These are phyloP conservation scores for Ectemnius cavifrons DNA, from an alignment of 2,888 invertebrate genomes.

Conservation along the genomic window DNA sequence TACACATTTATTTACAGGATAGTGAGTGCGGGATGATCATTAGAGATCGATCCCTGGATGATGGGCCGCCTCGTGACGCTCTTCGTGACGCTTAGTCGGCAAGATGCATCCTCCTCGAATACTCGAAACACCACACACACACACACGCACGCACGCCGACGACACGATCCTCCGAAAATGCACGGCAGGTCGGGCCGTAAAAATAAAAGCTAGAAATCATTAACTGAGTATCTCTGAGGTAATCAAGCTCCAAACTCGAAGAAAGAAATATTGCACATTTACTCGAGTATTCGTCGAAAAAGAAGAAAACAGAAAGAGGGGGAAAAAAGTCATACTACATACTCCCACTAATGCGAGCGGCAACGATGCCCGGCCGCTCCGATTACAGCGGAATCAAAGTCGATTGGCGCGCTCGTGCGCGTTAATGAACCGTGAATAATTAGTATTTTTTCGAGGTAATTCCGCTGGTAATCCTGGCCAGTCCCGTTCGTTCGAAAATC, in stretches of 20 bases:
- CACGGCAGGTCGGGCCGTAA: conserved; percentile 16
- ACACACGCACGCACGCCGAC: neutral
- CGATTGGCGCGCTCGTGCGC: no score
- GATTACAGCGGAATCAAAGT: no score
- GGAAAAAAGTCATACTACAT: no score
- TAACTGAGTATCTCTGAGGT: no score
- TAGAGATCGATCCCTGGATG: no score
- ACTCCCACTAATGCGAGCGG: no score
- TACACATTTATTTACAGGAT: conserved; percentile 77
- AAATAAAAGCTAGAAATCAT: no score
- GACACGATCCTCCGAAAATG: conserved; percentile 29
- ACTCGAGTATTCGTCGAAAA: conserved; percentile 41
- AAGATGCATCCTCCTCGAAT: neutral
- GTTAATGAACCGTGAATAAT: conserved; percentile 19
- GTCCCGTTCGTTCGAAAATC: conserved; percentile 36
- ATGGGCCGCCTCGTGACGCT: conserved; percentile 13
- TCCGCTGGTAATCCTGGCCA: conserved; percentile 18
- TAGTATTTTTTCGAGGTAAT: conserved; percentile 20
- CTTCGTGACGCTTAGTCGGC: neutral
- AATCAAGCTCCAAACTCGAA: neutral
- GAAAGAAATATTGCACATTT: conserved; percentile 37
- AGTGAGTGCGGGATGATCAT: conserved; percentile 67
- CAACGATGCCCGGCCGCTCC: no score
- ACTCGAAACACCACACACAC: conserved; percentile 23
- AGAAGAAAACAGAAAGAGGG: neutral